Evolutionary conservation across 2,888 invertebrate genomes (phyloP).

Genomic region (Rhingia rostrata): DNA sequence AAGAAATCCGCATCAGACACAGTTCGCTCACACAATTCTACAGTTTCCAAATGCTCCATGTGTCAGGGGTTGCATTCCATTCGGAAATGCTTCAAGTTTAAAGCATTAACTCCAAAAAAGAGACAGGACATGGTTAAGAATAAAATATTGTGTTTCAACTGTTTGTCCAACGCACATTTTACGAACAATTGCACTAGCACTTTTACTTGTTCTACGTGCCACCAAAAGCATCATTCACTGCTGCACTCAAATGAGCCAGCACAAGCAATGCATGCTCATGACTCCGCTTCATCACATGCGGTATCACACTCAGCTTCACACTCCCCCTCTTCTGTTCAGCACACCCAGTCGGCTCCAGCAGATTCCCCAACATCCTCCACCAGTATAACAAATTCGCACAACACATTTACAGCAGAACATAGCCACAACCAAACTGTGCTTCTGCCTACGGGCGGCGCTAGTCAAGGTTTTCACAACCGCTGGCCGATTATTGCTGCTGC

Average conservation of each 20-base stretch:
- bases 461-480: not conserved
- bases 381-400: not conserved
- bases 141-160: conserved; percentile 16
- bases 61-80: conserved; percentile 23
- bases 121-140: conserved; percentile 1
- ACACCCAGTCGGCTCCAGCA: not conserved
- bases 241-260: no score
- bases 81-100: conserved; percentile 43
- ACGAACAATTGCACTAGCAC: no score
- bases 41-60: conserved; percentile 12
- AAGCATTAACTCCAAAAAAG: conserved; percentile 16
- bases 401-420: conserved; percentile 24
- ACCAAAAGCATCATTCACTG: no score
- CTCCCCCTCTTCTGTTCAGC: not conserved
- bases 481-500: conserved; percentile 3
- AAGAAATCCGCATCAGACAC: not conserved
- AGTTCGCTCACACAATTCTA: no score
- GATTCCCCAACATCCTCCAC: not conserved
- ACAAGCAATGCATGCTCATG: no score
- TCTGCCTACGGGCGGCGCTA: no score
- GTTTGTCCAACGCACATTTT: conserved; percentile 11
- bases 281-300: not conserved
- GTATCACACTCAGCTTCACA: not conserved
- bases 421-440: not conserved
- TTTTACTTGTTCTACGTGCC: no score